A percentile compares a stretch with the other conserved stretches of the same genome.
phyloP scores from a whole-genome alignment of 1,140 invertebrate species.

The Eulimnadia texana region DNA sequence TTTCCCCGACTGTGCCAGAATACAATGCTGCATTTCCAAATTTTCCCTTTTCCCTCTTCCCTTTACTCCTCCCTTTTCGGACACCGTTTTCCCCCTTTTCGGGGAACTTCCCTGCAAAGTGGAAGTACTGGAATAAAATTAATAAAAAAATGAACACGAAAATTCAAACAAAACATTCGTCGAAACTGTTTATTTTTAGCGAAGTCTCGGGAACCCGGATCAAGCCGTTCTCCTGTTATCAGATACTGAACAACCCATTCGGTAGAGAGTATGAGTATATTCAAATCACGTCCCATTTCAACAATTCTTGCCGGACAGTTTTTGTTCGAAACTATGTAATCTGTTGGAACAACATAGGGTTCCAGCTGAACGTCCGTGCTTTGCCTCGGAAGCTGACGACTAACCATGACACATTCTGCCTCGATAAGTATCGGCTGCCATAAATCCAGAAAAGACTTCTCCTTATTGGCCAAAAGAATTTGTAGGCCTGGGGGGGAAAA shows the following conservation, averaged over 20 bases:
- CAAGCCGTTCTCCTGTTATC: slow-evolving; percentile 5
- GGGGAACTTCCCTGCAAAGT: no score
- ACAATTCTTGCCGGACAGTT: slow-evolving; percentile 3
- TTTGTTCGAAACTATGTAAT: slow-evolving; percentile 7
- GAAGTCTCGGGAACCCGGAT: neutral
- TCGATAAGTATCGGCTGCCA: slow-evolving; percentile 11
- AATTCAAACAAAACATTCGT: no score
- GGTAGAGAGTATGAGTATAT: slow-evolving; percentile 10
- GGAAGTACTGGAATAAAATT: no score
- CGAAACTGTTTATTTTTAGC: no score
- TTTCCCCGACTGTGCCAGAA: no score
- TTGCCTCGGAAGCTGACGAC: neutral
- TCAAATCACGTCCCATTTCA: neutral
- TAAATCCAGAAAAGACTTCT: neutral
- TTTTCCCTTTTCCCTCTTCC: no score
- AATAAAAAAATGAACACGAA: no score
- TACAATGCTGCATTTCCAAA: no score
- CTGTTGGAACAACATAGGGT: neutral
- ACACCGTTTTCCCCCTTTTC: no score
- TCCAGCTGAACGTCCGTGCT: neutral
- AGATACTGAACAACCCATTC: slow-evolving; percentile 13
- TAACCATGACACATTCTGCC: slow-evolving; percentile 2
- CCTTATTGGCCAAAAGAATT: neutral
- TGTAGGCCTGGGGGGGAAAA: neutral
- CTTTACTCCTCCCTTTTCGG: no score